Conservation (phyloP, 1,140 invertebrate genomes). For the Steinernema khuongi region DNA sequence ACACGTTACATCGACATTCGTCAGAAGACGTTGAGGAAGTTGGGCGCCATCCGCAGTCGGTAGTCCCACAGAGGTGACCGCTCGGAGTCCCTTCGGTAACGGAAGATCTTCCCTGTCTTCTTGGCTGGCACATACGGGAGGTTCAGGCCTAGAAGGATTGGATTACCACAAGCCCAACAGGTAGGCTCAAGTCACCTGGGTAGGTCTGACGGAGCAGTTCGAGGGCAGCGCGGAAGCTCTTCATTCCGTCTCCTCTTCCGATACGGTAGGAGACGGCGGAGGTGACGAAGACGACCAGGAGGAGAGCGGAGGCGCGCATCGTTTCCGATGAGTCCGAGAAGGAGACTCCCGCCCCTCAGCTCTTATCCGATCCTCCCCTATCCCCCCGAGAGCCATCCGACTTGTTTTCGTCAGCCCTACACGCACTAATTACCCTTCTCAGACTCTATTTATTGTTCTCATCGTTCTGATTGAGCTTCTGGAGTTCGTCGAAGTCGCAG, state of each 20-base stretch:
- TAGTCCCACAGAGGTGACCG: not conserved
- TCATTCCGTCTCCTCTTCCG: not conserved
- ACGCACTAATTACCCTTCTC: too few relatives aligned
- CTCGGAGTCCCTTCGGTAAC: not conserved
- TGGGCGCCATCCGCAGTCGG: not conserved
- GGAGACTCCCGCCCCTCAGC: too few relatives aligned
- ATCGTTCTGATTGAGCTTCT: constrained; percentile 21
- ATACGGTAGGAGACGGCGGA: not conserved
- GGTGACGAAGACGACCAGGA: not conserved
- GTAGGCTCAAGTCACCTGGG: not conserved
- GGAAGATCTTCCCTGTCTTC: not conserved
- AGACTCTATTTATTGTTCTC: not conserved
- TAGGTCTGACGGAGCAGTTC: not conserved
- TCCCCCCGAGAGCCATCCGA: too few relatives aligned
- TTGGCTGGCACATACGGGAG: not conserved
- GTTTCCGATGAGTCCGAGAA: too few relatives aligned
- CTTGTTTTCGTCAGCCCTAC: too few relatives aligned
- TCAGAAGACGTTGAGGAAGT: not conserved
- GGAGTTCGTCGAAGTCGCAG: constrained; percentile 33
- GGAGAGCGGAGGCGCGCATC: not conserved
- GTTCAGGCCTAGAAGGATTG: not conserved
- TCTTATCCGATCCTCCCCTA: too few relatives aligned
- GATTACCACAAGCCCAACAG: not conserved
- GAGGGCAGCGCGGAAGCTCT: not conserved
- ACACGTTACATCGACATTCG: not conserved